A percentile compares a stretch with the other conserved stretches of the same genome.
These are phyloP conservation scores for Apomyelois bistriatella DNA, from an alignment of 2,888 invertebrate genomes.

Conservation along the genomic window DNA sequence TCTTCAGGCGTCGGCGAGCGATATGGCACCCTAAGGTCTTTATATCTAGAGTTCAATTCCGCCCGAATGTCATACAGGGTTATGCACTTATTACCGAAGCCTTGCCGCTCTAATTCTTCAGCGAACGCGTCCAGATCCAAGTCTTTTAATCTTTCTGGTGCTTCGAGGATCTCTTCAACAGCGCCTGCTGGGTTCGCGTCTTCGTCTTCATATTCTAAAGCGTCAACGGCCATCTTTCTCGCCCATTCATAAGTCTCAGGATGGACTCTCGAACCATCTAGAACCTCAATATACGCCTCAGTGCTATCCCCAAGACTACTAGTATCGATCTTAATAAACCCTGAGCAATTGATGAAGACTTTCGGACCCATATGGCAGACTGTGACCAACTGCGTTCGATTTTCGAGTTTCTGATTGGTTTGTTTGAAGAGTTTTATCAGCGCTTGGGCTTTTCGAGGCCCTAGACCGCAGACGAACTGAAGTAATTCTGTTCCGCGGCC, in stretches of 20 bases:
- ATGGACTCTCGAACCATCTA: slow-evolving; percentile 98
- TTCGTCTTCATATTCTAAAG: slow-evolving; percentile 98
- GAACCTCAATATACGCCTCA: slow-evolving; percentile 95
- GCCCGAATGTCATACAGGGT: slow-evolving; percentile 98
- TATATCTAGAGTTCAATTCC: slow-evolving; percentile 95
- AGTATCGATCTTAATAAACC: slow-evolving; percentile 99
- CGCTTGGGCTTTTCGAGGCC: slow-evolving; percentile 95
- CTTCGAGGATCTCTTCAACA: slow-evolving; percentile 97
- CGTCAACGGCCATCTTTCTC: slow-evolving; percentile 99
- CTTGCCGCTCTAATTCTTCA: slow-evolving; percentile 96
- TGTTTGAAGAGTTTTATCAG: slow-evolving; percentile 92
- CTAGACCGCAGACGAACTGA: slow-evolving; percentile 98
- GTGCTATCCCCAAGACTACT: slow-evolving; percentile 96
- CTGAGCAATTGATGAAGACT: slow-evolving; percentile 99
- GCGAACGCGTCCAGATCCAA: slow-evolving; percentile 99
- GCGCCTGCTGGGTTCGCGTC: slow-evolving; percentile 98
- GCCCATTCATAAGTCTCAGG: slow-evolving; percentile 99
- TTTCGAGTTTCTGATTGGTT: slow-evolving; percentile 94
- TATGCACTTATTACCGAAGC: slow-evolving; percentile 93
- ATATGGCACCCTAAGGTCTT: slow-evolving; percentile 91
- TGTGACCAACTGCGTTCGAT: slow-evolving; percentile 96
- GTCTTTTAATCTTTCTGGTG: slow-evolving; percentile 96
- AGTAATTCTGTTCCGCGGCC: slow-evolving; percentile 92
- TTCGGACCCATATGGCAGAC: slow-evolving; percentile 98
- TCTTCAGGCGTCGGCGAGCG: slow-evolving; percentile 91